Conservation (phyloP, 1,140 invertebrate species). For the Rhagoletis pomonella region DNA sequence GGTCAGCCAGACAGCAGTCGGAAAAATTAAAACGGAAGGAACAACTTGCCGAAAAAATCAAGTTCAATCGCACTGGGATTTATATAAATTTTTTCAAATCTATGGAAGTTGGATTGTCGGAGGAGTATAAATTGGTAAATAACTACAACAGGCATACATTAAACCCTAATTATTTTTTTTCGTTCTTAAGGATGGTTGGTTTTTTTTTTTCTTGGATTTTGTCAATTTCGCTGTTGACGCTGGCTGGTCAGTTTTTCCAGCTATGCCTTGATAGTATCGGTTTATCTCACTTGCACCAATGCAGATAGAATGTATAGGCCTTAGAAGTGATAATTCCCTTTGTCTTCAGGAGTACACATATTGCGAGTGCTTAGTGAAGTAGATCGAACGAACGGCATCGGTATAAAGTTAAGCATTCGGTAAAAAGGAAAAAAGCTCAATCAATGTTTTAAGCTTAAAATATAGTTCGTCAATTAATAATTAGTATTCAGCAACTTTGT, state of each 20-base stretch:
- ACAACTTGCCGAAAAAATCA: not conserved
- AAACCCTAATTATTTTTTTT: not conserved
- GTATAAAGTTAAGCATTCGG: not conserved
- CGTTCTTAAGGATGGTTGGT: not conserved
- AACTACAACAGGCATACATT: not conserved
- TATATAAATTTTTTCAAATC: not conserved
- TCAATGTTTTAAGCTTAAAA: too few relatives aligned
- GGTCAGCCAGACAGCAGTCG: conserved; percentile 15
- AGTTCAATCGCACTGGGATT: not conserved
- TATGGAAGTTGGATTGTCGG: conserved; percentile 15
- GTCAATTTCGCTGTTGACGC: conserved; percentile 36
- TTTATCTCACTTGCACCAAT: not conserved
- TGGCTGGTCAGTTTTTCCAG: conserved; percentile 43
- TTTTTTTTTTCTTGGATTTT: conserved; percentile 25
- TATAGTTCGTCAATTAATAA: too few relatives aligned
- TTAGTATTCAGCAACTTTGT: too few relatives aligned
- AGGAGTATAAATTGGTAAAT: conserved; percentile 2
- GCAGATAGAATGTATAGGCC: not conserved
- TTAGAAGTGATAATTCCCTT: conserved; percentile 35
- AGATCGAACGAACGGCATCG: not conserved
- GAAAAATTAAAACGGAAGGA: conserved; percentile 1
- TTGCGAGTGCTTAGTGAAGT: conserved; percentile 21
- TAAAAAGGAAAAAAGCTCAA: not conserved
- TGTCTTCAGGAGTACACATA: conserved; percentile 40
- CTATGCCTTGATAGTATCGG: not conserved